Evolutionary conservation across 2,113 vertebrate species (phyloP).

Genomic region (Indri indri): DNA sequence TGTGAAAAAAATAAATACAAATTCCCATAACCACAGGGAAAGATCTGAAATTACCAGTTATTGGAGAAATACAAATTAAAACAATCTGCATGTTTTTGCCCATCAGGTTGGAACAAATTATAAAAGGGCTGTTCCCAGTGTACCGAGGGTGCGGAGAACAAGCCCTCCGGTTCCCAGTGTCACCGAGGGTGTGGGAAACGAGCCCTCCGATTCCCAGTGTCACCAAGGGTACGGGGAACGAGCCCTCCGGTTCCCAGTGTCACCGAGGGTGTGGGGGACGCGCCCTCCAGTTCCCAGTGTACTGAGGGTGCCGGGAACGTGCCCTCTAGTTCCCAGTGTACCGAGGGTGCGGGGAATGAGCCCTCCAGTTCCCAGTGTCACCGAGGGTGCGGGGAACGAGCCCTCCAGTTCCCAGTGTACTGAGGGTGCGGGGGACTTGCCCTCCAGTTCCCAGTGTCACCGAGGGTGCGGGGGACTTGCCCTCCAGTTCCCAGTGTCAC

Average conservation of each 20-base stretch:
- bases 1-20: constrained; percentile 11
- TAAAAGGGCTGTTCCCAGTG: background rate
- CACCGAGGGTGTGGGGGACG: background rate
- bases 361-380: too few species aligned
- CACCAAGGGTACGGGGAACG: background rate
- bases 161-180: background rate
- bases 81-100: background rate
- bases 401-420: background rate
- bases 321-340: background rate
- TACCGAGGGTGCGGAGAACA: background rate
- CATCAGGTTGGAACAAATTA: background rate
- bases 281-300: too few species aligned
- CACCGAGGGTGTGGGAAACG: background rate
- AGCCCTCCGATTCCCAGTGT: too few species aligned
- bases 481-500: background rate
- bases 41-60: background rate
- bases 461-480: background rate
- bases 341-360: background rate
- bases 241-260: background rate
- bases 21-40: background rate
- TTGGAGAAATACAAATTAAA: background rate
- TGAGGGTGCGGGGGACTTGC: background rate
- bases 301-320: background rate
- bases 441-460: too few species aligned
- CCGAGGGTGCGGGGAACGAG: background rate